Evolutionary conservation across 2,888 invertebrate genomes (phyloP).

Genomic region (Cynaeus angustus): DNA sequence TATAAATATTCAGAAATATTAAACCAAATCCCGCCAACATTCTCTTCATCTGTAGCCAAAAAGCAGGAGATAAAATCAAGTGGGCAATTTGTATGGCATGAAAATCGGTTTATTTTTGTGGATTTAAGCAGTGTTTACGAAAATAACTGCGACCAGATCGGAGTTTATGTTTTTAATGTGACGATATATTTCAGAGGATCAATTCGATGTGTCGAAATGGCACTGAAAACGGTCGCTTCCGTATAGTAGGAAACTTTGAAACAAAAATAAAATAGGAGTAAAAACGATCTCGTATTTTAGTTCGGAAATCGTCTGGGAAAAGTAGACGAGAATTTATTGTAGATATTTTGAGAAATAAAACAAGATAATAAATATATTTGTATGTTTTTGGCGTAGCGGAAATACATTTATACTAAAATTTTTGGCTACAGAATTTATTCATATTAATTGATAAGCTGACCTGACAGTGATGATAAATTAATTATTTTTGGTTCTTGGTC

Average conservation of each 20-base stretch:
- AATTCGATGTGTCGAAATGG: background rate
- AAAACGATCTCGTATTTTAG: constrained; percentile 25
- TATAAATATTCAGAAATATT: background rate
- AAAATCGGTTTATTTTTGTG: constrained; percentile 20
- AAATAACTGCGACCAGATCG: constrained; percentile 7
- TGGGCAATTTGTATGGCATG: constrained; percentile 28
- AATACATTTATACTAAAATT: too few species aligned
- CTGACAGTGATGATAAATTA: too few species aligned
- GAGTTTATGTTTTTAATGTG: constrained; percentile 2
- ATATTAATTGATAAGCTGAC: too few species aligned
- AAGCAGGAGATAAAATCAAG: constrained; percentile 30
- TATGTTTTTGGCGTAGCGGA: too few species aligned
- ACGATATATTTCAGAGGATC: background rate
- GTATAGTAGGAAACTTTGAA: background rate
- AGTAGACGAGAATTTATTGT: too few species aligned
- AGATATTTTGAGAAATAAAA: too few species aligned
- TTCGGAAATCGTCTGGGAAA: background rate
- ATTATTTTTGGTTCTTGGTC: too few species aligned
- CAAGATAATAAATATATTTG: too few species aligned
- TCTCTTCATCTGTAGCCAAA: constrained; percentile 17
- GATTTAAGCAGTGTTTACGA: constrained; percentile 6
- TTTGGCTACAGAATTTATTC: too few species aligned
- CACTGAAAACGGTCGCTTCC: background rate
- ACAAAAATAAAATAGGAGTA: constrained; percentile 19
- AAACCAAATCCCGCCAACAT: background rate